These are phyloP conservation scores for Neogale vison DNA, from an alignment of 2,113 vertebrate species.

Conservation along the genomic window DNA sequence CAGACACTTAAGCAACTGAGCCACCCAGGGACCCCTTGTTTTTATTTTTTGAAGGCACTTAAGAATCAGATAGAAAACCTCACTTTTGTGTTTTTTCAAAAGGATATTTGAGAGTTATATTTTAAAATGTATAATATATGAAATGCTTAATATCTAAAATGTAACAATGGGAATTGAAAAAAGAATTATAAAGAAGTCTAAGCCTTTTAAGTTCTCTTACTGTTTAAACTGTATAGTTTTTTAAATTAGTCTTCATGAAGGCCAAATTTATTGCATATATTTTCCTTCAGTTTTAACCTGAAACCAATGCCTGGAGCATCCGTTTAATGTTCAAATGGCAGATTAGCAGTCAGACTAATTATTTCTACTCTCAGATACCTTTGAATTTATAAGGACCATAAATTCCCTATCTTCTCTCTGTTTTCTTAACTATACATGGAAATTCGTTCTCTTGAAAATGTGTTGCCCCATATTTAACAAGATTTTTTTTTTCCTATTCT, in stretches of 20 bases:
- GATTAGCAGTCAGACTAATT: neutral
- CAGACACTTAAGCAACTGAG: neutral
- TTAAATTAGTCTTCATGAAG: conserved; percentile 5
- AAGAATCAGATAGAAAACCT: neutral
- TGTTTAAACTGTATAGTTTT: neutral
- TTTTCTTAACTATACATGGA: neutral
- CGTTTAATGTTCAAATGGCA: neutral
- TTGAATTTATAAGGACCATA: neutral
- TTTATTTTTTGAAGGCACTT: neutral
- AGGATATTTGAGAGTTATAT: neutral
- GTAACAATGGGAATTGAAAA: neutral
- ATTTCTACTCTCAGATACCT: neutral
- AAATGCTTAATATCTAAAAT: neutral
- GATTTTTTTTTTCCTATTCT: conserved; percentile 68
- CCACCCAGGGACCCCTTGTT: neutral
- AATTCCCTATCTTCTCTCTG: neutral
- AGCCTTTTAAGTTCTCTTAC: neutral
- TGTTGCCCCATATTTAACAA: conserved; percentile 60
- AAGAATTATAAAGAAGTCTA: neutral
- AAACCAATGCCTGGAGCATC: neutral
- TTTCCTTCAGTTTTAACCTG: neutral
- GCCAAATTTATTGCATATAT: neutral
- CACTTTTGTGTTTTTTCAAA: neutral
- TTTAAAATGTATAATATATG: neutral
- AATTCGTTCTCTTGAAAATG: neutral